phyloP scores from a whole-genome alignment of 2,888 invertebrate genomes.

The Meteorus colon region DNA sequence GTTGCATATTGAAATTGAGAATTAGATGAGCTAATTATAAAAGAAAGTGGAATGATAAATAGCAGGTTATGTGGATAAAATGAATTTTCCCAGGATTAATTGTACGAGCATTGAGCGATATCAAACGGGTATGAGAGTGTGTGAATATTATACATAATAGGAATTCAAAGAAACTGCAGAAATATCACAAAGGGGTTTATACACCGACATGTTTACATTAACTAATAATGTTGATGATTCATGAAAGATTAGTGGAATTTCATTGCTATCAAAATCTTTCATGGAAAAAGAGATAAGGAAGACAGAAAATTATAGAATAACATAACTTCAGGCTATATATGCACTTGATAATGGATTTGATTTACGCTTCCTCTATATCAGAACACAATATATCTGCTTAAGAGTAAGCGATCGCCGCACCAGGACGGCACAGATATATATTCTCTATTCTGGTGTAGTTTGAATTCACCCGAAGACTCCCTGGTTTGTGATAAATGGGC shows the following conservation, averaged over 20 bases:
- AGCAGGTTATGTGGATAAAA: too few relatives aligned
- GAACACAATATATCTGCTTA: neutral
- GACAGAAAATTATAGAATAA: neutral
- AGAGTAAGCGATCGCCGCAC: neutral
- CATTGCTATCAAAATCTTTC: neutral
- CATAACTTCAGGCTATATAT: neutral
- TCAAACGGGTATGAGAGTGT: too few relatives aligned
- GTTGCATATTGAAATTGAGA: too few relatives aligned
- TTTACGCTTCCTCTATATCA: conserved; percentile 24
- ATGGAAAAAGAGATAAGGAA: neutral
- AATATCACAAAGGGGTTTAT: neutral
- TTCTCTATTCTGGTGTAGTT: conserved; percentile 22
- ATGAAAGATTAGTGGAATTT: neutral
- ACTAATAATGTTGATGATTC: neutral
- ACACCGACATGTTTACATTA: neutral
- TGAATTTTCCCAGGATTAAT: too few relatives aligned
- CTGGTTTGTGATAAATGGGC: conserved; percentile 55
- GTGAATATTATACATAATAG: neutral
- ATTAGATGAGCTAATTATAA: too few relatives aligned
- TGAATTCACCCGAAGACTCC: conserved; percentile 37
- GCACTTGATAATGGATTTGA: conserved; percentile 26
- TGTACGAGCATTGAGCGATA: too few relatives aligned
- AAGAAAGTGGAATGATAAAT: too few relatives aligned
- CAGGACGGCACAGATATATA: neutral
- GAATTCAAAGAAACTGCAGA: neutral